These are phyloP conservation scores for Trematocara unimaculatum DNA, from an alignment of 2,113 vertebrate genomes.

Conservation along the genomic window DNA sequence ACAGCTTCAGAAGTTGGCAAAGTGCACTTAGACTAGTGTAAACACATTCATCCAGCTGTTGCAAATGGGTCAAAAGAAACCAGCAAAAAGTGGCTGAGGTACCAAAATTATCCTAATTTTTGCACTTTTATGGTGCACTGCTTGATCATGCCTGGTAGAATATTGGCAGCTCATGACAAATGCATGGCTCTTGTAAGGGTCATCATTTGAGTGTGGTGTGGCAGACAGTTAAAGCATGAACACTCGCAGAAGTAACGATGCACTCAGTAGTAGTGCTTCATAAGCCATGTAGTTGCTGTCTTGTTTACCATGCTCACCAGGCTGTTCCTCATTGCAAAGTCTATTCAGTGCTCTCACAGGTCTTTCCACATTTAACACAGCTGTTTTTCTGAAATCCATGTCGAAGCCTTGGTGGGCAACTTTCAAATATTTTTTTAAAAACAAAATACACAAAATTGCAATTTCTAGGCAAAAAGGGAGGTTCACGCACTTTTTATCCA, in stretches of 20 bases:
- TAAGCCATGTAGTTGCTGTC: neutral
- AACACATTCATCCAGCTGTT: neutral
- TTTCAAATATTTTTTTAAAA: neutral
- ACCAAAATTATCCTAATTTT: neutral
- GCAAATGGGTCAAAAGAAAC: neutral
- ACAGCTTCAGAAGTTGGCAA: neutral
- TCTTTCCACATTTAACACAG: neutral
- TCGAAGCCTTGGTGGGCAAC: neutral
- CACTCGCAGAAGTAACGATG: neutral
- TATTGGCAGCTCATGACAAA: neutral
- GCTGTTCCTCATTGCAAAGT: neutral
- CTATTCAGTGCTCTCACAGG: neutral
- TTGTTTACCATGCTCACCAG: neutral
- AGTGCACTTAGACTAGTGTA: neutral
- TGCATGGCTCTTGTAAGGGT: neutral
- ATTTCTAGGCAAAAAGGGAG: neutral
- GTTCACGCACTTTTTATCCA: neutral
- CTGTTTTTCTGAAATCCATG: neutral
- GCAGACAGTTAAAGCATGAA: neutral
- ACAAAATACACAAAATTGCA: neutral
- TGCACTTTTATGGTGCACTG: neutral
- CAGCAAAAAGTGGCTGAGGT: neutral
- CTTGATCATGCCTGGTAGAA: neutral
- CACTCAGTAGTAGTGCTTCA: neutral
- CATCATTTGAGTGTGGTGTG: neutral